Evolutionary conservation across 2,113 vertebrate genomes (phyloP), one percentile per base, ranked within the genome.

Genomic region (Nannospalax galili): DNA sequence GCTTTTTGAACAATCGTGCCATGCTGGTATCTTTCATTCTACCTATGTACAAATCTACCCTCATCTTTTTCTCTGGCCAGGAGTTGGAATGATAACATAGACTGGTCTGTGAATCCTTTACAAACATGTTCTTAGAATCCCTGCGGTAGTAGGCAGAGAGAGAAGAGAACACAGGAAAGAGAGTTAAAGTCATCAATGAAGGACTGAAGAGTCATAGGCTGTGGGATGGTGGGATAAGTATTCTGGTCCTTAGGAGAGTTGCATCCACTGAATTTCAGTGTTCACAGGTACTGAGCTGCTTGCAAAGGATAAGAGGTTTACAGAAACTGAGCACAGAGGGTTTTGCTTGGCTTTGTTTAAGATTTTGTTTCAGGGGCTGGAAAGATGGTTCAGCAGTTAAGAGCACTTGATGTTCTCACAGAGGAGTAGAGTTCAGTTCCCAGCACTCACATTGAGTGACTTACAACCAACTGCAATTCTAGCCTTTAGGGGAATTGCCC

Each of bases 191-290:
- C 72, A 56, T 64, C 8, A 65, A 1, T 12, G 32, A 16, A 11
- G 4, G 26, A 28, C 1, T 16, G 30, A 60, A 26, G 7, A 48
- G 10, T 40, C 58, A 37, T 26, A 16, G 37, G 73, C 67, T 56
- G 32, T 95, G 45, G 19, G 56, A 28, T 7, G 26, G 10, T 10
- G 9, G n/a, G 35, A 48, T 26, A 24, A 32, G 32, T 77, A 37
- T 2, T 30, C 3, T 11, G 9, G 12, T 32, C 82, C 4, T 45
- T n/a, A 20, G 0, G 37, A 56, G 9, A 20, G 1, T 37, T 84
- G 1, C 7, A 15, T 6, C 19, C 0, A 0, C 16, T 20, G 14
- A 75, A 15, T 64, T 67, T 37, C 45, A 37, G 37, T 19, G 6
- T 2, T 91, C 15, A 8, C 8, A 26, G 60, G 22, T 5, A 16